Evolutionary conservation across 2,797 vertebrate species (phyloP).

Genomic region (Ataeniobius toweri): DNA sequence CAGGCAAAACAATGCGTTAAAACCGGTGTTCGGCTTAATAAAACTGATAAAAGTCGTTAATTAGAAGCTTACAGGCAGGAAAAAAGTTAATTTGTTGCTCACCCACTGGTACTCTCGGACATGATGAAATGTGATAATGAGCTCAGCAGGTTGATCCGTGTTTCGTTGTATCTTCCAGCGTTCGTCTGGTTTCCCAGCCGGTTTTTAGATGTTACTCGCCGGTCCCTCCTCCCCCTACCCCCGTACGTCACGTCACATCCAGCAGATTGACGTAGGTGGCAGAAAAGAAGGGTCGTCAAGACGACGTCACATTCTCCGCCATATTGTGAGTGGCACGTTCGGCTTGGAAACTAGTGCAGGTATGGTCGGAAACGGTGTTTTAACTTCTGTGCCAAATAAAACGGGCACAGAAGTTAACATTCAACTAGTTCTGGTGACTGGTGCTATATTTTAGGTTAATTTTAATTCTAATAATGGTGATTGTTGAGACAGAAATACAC

Average conservation of each 20-base stretch:
- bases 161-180: not conserved
- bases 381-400: too few relatives aligned
- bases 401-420: too few relatives aligned
- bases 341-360: too few relatives aligned
- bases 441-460: too few relatives aligned
- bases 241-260: slow-evolving; percentile 24
- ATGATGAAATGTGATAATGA: slow-evolving; percentile 17
- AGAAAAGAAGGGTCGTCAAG: not conserved
- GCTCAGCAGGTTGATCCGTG: slow-evolving; percentile 1
- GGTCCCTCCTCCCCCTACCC: not conserved
- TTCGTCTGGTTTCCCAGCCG: slow-evolving; percentile 7
- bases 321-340: not conserved
- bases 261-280: too few relatives aligned
- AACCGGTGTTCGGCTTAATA: not conserved
- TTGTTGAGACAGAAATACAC: too few relatives aligned
- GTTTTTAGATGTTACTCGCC: not conserved
- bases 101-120: slow-evolving; percentile 38
- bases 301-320: not conserved
- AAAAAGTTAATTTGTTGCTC: slow-evolving; percentile 16
- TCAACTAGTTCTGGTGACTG: too few relatives aligned
- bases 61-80: not conserved
- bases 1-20: not conserved
- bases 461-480: too few relatives aligned
- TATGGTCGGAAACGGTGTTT: not conserved
- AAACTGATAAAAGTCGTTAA: not conserved